Evolutionary conservation across 2,888 invertebrate genomes (phyloP).

Genomic region (Pyrochroa serraticornis): DNA sequence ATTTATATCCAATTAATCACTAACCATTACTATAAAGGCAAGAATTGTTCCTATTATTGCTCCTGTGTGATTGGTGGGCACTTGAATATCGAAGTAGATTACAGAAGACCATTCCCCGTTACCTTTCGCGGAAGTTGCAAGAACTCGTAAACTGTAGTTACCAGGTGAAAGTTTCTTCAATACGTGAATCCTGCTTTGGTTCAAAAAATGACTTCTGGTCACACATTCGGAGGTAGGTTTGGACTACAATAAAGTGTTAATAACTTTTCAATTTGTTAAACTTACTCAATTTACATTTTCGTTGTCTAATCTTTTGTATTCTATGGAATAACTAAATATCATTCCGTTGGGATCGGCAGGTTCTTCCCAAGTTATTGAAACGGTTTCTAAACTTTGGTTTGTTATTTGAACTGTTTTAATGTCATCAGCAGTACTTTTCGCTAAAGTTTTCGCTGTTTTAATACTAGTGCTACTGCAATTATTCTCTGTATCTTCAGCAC

Average conservation of each 20-base stretch:
- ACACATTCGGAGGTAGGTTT: slow-evolving; percentile 69
- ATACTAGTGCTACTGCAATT: slow-evolving; percentile 64
- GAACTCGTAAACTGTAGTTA: slow-evolving; percentile 80
- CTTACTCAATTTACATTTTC: slow-evolving; percentile 62
- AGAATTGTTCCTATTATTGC: neutral
- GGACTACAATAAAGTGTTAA: slow-evolving; percentile 51
- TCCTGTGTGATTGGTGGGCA: slow-evolving; percentile 26
- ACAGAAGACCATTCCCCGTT: slow-evolving; percentile 67
- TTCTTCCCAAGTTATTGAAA: slow-evolving; percentile 79
- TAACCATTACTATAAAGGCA: neutral
- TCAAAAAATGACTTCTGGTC: slow-evolving; percentile 66
- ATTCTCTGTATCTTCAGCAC: slow-evolving; percentile 46
- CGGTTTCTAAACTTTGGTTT: slow-evolving; percentile 61
- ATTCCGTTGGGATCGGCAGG: slow-evolving; percentile 87
- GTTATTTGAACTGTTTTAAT: slow-evolving; percentile 64
- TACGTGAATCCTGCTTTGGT: slow-evolving; percentile 59
- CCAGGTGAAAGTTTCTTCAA: slow-evolving; percentile 72
- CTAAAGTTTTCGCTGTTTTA: slow-evolving; percentile 58
- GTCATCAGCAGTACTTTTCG: slow-evolving; percentile 66
- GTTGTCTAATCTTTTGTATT: slow-evolving; percentile 72
- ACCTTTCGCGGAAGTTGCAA: slow-evolving; percentile 80
- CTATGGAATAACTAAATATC: slow-evolving; percentile 83
- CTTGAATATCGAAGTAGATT: slow-evolving; percentile 69
- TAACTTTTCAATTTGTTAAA: neutral
- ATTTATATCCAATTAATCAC: neutral